A percentile compares a stretch with the other conserved stretches of the same genome.
Conservation (phyloP, 2,888 invertebrate genomes). For the Teleogryllus oceanicus region DNA sequence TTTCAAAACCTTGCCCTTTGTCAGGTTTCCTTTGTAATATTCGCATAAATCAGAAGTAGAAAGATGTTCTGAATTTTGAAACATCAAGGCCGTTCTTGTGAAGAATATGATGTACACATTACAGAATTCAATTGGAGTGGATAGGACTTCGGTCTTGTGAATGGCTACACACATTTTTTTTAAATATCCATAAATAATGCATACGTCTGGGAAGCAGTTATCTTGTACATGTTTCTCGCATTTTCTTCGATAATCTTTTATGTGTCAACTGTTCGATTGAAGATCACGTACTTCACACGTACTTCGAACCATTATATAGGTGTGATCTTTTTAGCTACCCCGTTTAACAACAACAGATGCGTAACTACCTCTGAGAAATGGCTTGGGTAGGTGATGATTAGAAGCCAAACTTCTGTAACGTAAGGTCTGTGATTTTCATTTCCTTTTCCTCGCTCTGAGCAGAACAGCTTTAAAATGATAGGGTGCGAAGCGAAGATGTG, state of each 20-base stretch:
- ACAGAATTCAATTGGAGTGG: too few species aligned
- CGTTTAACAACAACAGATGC: neutral
- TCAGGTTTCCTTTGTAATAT: too few species aligned
- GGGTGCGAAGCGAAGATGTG: neutral
- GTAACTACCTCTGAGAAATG: neutral
- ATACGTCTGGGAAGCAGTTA: neutral
- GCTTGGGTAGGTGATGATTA: slow-evolving; percentile 2
- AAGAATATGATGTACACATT: too few species aligned
- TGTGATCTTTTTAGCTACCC: slow-evolving; percentile 3
- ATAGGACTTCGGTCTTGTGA: neutral
- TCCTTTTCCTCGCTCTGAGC: neutral
- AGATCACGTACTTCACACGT: neutral
- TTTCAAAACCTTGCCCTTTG: too few species aligned
- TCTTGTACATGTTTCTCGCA: too few species aligned
- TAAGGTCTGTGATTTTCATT: slow-evolving; percentile 18
- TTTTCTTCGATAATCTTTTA: too few species aligned
- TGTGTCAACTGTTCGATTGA: neutral
- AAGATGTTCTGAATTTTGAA: too few species aligned
- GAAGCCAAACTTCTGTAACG: slow-evolving; percentile 3
- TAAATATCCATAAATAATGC: neutral
- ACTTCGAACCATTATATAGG: neutral
- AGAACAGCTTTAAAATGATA: neutral
- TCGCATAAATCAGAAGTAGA: too few species aligned
- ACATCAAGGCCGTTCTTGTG: too few species aligned
- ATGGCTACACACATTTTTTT: neutral